A percentile compares a stretch with the other conserved stretches of the same genome.
Evolutionary conservation across 1,140 invertebrate species (phyloP).

Genomic region (Calephelis virginiensis): DNA sequence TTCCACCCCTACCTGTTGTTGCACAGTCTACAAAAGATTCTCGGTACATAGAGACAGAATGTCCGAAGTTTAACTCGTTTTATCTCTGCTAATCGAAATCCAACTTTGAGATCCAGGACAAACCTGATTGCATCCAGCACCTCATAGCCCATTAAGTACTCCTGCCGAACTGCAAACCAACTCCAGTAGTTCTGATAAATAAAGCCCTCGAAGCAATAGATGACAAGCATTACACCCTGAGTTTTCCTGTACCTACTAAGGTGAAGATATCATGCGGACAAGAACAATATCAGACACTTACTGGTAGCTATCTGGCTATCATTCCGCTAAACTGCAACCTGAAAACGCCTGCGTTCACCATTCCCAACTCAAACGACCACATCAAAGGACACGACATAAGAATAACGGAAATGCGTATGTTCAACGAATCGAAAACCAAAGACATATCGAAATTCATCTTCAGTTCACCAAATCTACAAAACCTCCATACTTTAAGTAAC

Average conservation of each 20-base stretch:
- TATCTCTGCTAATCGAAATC: conserved; percentile 26
- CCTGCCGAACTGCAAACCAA: conserved; percentile 21
- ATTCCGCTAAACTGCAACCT: conserved; percentile 21
- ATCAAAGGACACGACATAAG: conserved; percentile 22
- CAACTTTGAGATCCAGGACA: conserved; percentile 7
- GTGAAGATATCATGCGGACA: conserved; percentile 23
- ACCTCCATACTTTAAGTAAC: not conserved
- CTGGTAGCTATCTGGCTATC: conserved; percentile 12
- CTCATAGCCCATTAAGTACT: conserved; percentile 23
- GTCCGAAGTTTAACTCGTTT: conserved; percentile 29
- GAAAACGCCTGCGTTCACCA: conserved; percentile 15
- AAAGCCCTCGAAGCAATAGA: conserved; percentile 32
- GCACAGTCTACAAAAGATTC: conserved; percentile 26
- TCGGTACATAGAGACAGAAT: conserved; percentile 36
- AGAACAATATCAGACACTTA: conserved; percentile 20
- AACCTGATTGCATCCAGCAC: conserved; percentile 22
- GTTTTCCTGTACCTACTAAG: conserved; percentile 26
- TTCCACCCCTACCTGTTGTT: conserved; percentile 26
- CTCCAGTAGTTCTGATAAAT: conserved; percentile 21
- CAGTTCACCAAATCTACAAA: not conserved
- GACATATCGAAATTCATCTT: conserved; percentile 3
- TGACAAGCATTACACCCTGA: conserved; percentile 28
- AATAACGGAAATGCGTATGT: conserved; percentile 19
- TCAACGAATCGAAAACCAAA: conserved; percentile 12
- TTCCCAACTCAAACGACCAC: conserved; percentile 17